These are phyloP conservation scores for Leucophenga maculata DNA, from an alignment of 2,888 invertebrate species.

Conservation along the genomic window DNA sequence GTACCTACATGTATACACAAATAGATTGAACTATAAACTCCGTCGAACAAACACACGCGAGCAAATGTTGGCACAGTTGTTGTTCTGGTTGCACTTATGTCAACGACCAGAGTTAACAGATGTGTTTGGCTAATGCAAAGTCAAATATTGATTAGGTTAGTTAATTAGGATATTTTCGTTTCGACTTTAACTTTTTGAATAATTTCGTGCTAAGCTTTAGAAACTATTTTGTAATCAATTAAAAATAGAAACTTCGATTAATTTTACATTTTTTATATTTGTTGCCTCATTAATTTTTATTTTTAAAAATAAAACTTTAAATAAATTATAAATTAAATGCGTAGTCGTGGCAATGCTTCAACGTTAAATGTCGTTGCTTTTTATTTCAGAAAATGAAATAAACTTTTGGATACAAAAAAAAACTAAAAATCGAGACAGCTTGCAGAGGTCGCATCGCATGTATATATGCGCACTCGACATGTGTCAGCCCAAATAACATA, in stretches of 20 bases:
- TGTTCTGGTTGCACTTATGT: not conserved
- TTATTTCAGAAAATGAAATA: not conserved
- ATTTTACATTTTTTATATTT: not conserved
- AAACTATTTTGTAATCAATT: not conserved
- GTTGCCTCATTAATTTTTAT: not conserved
- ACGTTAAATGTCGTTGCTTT: too few species aligned
- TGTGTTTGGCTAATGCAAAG: constrained; percentile 6
- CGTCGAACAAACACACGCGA: too few species aligned
- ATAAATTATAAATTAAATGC: not conserved
- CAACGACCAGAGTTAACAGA: not conserved
- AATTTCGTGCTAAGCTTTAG: not conserved
- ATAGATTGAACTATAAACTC: too few species aligned
- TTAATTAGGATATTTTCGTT: not conserved
- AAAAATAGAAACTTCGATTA: not conserved
- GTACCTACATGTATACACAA: too few species aligned
- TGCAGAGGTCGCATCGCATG: too few species aligned
- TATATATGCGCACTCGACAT: not conserved
- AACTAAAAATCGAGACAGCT: not conserved
- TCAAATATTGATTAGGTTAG: constrained; percentile 4
- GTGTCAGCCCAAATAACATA: constrained; percentile 9
- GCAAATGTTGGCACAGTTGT: not conserved
- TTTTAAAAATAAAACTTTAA: not conserved
- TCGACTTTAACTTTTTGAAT: not conserved
- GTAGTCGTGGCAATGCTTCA: too few species aligned
- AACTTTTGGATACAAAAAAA: not conserved